Conservation (phyloP, 2,113 vertebrate species). For the Rhynchopsitta pachyrhyncha region DNA sequence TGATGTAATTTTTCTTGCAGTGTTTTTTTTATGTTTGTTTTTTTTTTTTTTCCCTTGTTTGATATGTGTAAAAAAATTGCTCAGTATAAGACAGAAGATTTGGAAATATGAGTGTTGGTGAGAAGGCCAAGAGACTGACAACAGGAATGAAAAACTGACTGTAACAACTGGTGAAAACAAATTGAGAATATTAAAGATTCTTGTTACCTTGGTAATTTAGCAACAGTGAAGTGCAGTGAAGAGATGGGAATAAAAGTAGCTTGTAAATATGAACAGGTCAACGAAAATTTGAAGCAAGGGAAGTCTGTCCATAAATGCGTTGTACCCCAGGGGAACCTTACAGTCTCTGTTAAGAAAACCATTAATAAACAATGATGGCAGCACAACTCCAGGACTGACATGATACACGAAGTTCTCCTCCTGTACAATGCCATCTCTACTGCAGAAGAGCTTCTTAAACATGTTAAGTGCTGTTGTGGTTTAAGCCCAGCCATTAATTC, state of each 20-base stretch:
- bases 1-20: background rate
- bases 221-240: background rate
- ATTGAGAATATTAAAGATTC: conserved; percentile 1
- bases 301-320: background rate
- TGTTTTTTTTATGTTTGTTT: background rate
- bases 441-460: background rate
- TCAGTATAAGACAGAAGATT: background rate
- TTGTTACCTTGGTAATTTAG: conserved; percentile 27
- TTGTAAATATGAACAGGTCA: background rate
- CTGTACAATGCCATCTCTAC: background rate
- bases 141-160: background rate
- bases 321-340: background rate
- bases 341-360: background rate
- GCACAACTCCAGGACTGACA: background rate
- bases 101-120: background rate
- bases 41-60: background rate
- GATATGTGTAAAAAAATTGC: background rate
- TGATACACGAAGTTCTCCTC: background rate
- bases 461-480: background rate
- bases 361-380: background rate
- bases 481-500: no score
- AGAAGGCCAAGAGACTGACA: background rate
- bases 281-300: background rate
- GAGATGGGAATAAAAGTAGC: background rate
- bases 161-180: background rate